A percentile compares a stretch with the other conserved stretches of the same genome.
Evolutionary conservation across 2,888 invertebrate genomes (phyloP).

Genomic region (Steinernema scapterisci): DNA sequence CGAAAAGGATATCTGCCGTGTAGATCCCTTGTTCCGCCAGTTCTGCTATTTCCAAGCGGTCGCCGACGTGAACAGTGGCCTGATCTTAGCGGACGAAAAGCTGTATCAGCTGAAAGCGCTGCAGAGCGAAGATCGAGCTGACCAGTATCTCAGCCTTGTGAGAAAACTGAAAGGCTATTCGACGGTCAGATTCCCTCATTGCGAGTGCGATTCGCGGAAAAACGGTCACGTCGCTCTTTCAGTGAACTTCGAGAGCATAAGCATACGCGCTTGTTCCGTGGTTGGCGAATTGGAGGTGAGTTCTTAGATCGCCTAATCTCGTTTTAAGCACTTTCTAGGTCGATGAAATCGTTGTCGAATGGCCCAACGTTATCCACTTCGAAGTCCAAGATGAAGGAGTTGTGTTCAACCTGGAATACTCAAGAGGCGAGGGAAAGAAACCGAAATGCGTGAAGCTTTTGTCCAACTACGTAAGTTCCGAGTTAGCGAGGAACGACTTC

Average conservation of each 20-base stretch:
- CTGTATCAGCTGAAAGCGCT: slow-evolving; percentile 93
- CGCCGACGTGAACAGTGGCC: slow-evolving; percentile 66
- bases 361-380: slow-evolving; percentile 6
- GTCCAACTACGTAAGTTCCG: slow-evolving; percentile 28
- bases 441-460: slow-evolving; percentile 9
- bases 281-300: slow-evolving; percentile 27
- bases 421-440: background rate
- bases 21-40: slow-evolving; percentile 79
- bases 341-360: slow-evolving; percentile 19
- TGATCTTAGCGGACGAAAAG: slow-evolving; percentile 39
- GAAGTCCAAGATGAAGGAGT: slow-evolving; percentile 32
- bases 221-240: slow-evolving; percentile 83
- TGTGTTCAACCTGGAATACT: slow-evolving; percentile 21
- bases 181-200: slow-evolving; percentile 89
- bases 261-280: slow-evolving; percentile 38
- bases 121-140: slow-evolving; percentile 84
- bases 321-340: slow-evolving; percentile 14
- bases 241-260: slow-evolving; percentile 74
- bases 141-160: slow-evolving; percentile 84
- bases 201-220: slow-evolving; percentile 84
- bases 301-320: background rate
- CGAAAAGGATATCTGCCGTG: slow-evolving; percentile 71
- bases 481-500: slow-evolving; percentile 5
- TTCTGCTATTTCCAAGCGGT: slow-evolving; percentile 68
- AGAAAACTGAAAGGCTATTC: slow-evolving; percentile 89